These are phyloP conservation scores for Subanguina moxae DNA, from an alignment of 1,140 invertebrate genomes.

Conservation along the genomic window DNA sequence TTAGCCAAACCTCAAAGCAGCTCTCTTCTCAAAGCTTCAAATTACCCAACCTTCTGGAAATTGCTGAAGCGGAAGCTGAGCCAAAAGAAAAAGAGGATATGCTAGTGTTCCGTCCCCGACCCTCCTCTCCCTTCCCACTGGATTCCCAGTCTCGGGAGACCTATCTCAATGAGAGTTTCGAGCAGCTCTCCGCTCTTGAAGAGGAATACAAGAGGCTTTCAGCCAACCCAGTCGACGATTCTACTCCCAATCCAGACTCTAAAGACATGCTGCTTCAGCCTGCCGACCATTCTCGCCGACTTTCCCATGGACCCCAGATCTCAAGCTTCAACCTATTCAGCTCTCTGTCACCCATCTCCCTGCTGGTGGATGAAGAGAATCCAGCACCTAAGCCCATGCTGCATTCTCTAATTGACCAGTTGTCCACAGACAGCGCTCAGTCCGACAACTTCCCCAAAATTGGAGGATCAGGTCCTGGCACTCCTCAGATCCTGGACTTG, in stretches of 20 bases:
- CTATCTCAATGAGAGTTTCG: neutral
- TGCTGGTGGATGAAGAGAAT: slow-evolving; percentile 4
- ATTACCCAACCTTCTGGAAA: neutral
- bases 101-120: neutral
- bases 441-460: too few species aligned
- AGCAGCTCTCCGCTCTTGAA: neutral
- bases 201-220: neutral
- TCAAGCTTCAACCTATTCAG: neutral
- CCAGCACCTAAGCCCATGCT: neutral
- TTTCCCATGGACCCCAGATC: neutral
- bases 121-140: slow-evolving; percentile 2
- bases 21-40: too few species aligned
- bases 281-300: neutral
- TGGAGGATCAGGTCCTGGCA: neutral
- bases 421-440: neutral
- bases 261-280: neutral
- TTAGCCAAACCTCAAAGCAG: too few species aligned
- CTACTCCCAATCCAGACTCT: neutral
- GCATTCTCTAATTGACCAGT: neutral
- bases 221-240: neutral
- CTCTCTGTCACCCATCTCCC: slow-evolving; percentile 10
- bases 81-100: neutral
- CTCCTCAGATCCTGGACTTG: neutral
- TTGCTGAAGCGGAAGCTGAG: neutral
- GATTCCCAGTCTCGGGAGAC: neutral